These are phyloP conservation scores for Platyrinchus mystaceus DNA, from an alignment of 2,797 vertebrate genomes.

Conservation along the genomic window DNA sequence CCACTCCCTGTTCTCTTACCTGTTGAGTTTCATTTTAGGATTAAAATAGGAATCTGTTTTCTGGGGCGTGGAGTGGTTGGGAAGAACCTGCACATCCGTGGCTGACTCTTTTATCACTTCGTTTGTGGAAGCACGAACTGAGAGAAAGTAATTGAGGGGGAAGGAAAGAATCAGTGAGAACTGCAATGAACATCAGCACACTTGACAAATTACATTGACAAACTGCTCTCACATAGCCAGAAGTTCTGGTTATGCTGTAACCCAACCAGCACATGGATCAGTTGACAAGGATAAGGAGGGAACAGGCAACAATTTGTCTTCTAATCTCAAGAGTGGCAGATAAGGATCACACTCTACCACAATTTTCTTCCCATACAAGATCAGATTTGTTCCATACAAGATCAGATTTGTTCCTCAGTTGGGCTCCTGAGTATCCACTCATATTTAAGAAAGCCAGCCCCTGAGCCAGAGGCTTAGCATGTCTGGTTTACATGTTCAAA, in stretches of 20 bases:
- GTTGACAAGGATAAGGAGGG: not conserved
- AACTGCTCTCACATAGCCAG: not conserved
- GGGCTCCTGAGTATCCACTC: not conserved
- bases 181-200: not conserved
- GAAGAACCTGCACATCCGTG: constrained; percentile 92
- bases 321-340: not conserved
- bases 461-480: not conserved
- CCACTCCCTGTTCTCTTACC: constrained; percentile 73
- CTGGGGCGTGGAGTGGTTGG: constrained; percentile 90
- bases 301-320: not conserved
- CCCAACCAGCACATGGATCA: not conserved
- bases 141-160: not conserved
- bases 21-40: constrained; percentile 98
- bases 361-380: not conserved
- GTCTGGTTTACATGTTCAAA: not conserved
- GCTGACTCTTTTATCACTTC: constrained; percentile 91
- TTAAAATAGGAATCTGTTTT: constrained; percentile 98
- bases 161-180: not conserved
- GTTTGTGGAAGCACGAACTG: constrained; percentile 66
- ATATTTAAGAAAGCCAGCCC: not conserved
- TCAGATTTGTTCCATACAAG: not conserved
- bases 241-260: not conserved
- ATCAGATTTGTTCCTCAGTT: not conserved
- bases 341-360: not conserved
- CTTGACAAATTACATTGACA: not conserved